These are phyloP conservation scores for Tor tambroides DNA, from an alignment of 2,113 vertebrate species.

Conservation along the genomic window DNA sequence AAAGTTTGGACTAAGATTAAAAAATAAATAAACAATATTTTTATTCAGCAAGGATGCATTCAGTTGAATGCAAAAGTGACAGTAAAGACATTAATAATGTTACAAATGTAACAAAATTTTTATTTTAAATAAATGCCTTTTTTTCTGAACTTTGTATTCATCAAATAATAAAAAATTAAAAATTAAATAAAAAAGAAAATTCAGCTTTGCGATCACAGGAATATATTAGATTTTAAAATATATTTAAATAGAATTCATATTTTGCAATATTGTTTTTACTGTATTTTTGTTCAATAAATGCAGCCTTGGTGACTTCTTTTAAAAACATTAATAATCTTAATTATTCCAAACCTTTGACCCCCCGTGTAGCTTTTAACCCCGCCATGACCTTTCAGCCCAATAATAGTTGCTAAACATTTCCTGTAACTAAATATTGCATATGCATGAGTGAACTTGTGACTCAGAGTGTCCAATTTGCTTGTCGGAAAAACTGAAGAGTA, in stretches of 20 bases:
- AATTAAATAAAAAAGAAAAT: too few species aligned
- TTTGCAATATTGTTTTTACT: not conserved
- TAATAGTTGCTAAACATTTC: slow-evolving; percentile 51
- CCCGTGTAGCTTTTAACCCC: not conserved
- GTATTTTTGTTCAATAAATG: not conserved
- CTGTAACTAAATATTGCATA: slow-evolving; percentile 43
- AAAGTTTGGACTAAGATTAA: too few species aligned
- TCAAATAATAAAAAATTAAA: too few species aligned
- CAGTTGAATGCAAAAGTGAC: too few species aligned
- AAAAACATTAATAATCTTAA: not conserved
- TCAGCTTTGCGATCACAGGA: too few species aligned
- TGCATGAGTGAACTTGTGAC: slow-evolving; percentile 47
- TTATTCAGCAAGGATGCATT: too few species aligned
- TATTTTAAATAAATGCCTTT: too few species aligned
- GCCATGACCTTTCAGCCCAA: not conserved
- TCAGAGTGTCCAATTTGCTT: slow-evolving; percentile 26
- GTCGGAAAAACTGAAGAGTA: slow-evolving; percentile 35
- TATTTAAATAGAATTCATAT: too few species aligned
- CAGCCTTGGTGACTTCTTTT: not conserved
- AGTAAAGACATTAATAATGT: not conserved
- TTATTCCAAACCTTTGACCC: not conserved
- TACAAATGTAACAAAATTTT: not conserved
- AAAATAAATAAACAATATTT: too few species aligned
- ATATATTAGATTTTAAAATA: too few species aligned
- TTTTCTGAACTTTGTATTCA: too few species aligned